These are phyloP conservation scores for Caenorhabditis angaria DNA, from an alignment of 2,888 invertebrate genomes.

Conservation along the genomic window DNA sequence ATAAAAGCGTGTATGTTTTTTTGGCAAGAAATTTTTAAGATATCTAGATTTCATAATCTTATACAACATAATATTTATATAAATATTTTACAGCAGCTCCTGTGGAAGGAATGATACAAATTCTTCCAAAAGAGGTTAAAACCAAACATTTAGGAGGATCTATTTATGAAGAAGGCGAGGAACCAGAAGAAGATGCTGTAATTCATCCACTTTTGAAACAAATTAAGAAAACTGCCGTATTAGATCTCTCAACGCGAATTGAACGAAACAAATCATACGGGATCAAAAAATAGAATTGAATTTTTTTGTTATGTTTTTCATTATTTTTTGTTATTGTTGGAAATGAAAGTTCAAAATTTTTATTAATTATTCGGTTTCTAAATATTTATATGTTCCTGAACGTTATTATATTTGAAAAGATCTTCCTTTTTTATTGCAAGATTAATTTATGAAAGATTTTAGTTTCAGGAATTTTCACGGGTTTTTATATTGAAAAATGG, in stretches of 20 bases:
- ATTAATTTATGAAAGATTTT: background rate
- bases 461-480: background rate
- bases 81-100: constrained; percentile 18
- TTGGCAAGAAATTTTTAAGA: background rate
- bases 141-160: constrained; percentile 24
- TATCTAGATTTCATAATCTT: background rate
- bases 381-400: background rate
- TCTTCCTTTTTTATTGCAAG: constrained; percentile 8
- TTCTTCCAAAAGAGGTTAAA: constrained; percentile 29
- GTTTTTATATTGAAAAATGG: constrained; percentile 11
- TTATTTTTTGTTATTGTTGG: constrained; percentile 5
- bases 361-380: background rate
- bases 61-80: too few species aligned
- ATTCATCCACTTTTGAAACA: constrained; percentile 24
- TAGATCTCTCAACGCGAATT: constrained; percentile 16
- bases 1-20: constrained; percentile 27
- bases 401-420: constrained; percentile 18
- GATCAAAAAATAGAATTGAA: background rate
- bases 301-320: background rate
- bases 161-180: constrained; percentile 40
- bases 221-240: constrained; percentile 32
- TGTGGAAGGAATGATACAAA: constrained; percentile 21
- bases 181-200: constrained; percentile 8
- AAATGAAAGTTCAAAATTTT: constrained; percentile 5
- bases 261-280: constrained; percentile 36